Base-by-base conservation (phyloP, 2,888 invertebrate genomes). In the Troides aeacus region DNA sequence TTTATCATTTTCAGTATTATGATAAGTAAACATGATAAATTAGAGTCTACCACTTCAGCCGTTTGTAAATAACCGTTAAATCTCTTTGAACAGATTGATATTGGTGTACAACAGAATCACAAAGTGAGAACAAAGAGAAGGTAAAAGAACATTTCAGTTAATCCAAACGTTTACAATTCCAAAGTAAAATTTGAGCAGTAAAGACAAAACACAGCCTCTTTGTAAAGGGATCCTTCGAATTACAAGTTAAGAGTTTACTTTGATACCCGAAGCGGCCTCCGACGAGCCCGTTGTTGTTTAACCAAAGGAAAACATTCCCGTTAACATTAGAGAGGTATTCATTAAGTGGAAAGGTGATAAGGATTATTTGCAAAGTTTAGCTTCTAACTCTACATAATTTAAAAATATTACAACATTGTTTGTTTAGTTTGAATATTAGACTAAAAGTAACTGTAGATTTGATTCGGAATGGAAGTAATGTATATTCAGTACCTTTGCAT, bases 161-260 rank as follows among this genome's bases (percentile, higher is more conserved):
- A 50, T 50, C 2, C 12, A 21, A 62, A 46, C 15, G 17, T 23
- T 23, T 21, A 17, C 15, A 63, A 17, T 24, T 64, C 30, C 56
- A 7, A 64, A 64, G 53, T 6, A 57, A 17, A 10, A 56, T 15
- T 18, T 3, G 30, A 63, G 18, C n/a, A 46, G 57, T 24, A n/a
- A 64, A 68, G 50, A 39, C 5, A 64, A 53, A 56, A 23, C 18
- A 42, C 18, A n/a, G 57, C 6, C 42, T 7, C 58, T 65, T 24
- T 57, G 60, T 58, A 62, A 62, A 57, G 46, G 58, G 42, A 7
- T 42, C 53, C 59, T 36, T n/a, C 42, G 30, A 39, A 64, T 58
- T 58, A 66, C 57, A 24, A 53, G 24, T 39, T n/a, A 61, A 69
- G 42, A 6, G 60, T 66, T 62, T 21, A 56, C 66, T 70, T 70